Conservation (phyloP, 2,797 vertebrate species). For the Amphiprion clarkii region DNA sequence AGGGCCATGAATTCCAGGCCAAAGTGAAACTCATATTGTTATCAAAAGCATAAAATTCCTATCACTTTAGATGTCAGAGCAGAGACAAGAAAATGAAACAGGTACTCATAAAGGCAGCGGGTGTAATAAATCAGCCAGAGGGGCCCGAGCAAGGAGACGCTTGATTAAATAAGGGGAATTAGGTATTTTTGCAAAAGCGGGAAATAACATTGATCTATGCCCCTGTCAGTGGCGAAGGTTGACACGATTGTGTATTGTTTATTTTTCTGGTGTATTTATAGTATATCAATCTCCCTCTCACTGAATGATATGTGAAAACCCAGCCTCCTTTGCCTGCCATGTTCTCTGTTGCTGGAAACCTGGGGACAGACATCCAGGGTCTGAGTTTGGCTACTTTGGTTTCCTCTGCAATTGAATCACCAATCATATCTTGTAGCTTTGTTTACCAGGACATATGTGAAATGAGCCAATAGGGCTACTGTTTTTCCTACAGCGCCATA, state of each 20-base stretch:
- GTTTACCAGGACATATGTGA: constrained; percentile 60
- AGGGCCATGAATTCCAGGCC: constrained; percentile 79
- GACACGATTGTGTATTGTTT: constrained; percentile 76
- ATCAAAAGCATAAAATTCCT: constrained; percentile 88
- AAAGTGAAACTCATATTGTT: constrained; percentile 88
- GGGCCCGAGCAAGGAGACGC: constrained; percentile 56
- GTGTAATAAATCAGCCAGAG: constrained; percentile 76
- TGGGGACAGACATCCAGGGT: constrained; percentile 33
- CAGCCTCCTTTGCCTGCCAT: constrained; percentile 20
- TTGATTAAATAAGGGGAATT: constrained; percentile 87
- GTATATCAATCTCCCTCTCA: constrained; percentile 67
- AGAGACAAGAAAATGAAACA: constrained; percentile 85
- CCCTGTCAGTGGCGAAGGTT: constrained; percentile 71
- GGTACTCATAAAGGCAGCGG: constrained; percentile 85
- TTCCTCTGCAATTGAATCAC: constrained; percentile 47
- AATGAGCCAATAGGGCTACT: constrained; percentile 55
- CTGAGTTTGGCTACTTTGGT: constrained; percentile 25
- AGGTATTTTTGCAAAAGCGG: constrained; percentile 84
- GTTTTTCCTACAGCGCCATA: constrained; percentile 59
- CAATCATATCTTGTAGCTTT: constrained; percentile 59
- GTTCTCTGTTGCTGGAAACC: constrained; percentile 32
- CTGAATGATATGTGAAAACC: constrained; percentile 53
- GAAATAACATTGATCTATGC: constrained; percentile 84
- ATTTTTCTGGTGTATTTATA: constrained; percentile 66
- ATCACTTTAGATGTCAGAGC: constrained; percentile 87